A percentile compares a stretch with the other conserved stretches of the same genome.
Conservation (phyloP, 1,140 invertebrate genomes). For the Panulirus ornatus region DNA sequence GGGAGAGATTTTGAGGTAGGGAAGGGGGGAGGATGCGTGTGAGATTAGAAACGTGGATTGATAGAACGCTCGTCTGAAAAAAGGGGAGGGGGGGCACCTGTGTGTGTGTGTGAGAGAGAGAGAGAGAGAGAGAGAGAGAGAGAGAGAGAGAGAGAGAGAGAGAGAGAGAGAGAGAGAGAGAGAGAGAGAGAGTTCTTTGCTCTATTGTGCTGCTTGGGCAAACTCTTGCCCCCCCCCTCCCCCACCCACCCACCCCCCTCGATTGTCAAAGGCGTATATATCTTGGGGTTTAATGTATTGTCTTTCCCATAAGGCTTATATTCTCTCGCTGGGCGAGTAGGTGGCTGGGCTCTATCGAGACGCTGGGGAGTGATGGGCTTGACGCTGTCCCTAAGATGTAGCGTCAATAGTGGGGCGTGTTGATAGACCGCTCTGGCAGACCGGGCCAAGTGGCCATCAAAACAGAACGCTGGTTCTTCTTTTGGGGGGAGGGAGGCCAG, state of each 20-base stretch:
- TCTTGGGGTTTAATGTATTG: slow-evolving; percentile 52
- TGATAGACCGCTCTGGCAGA: slow-evolving; percentile 64
- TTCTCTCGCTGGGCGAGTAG: background rate
- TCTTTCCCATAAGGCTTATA: slow-evolving; percentile 56
- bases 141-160: slow-evolving; percentile 24
- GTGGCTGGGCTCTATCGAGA: slow-evolving; percentile 45
- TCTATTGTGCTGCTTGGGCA: slow-evolving; percentile 46
- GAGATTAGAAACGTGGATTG: background rate
- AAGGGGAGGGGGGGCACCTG: background rate
- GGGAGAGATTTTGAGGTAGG: background rate
- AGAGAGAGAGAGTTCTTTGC: slow-evolving; percentile 39
- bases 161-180: background rate
- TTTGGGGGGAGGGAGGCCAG: too few relatives aligned
- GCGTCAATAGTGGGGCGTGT: slow-evolving; percentile 69
- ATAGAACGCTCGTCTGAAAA: background rate
- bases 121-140: slow-evolving; percentile 10
- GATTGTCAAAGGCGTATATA: slow-evolving; percentile 65
- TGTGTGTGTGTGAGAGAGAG: too few relatives aligned
- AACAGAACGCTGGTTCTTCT: slow-evolving; percentile 15
- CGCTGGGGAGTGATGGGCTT: slow-evolving; percentile 54
- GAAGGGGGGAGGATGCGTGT: background rate
- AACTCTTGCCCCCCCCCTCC: slow-evolving; percentile 39
- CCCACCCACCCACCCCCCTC: too few relatives aligned
- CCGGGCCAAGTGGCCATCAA: slow-evolving; percentile 22
- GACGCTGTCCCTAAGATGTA: slow-evolving; percentile 52